These are phyloP conservation scores for Chiroxiphia lanceolata DNA, from an alignment of 2,797 vertebrate species.

Conservation along the genomic window DNA sequence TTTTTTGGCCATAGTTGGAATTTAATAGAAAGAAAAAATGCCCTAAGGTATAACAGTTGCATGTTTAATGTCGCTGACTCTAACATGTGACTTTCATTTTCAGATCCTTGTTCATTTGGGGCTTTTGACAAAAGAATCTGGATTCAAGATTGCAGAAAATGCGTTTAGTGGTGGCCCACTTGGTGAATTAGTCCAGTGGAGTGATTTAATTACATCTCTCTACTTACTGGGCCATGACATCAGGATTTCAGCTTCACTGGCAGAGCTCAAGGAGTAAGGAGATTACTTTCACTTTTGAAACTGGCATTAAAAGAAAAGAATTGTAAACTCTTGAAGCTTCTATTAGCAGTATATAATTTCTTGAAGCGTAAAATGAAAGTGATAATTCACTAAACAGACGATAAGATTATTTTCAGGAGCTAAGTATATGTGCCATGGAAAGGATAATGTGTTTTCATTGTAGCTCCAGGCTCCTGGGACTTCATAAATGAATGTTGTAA, in stretches of 20 bases:
- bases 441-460: conserved; percentile 76
- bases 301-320: conserved; percentile 59
- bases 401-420: conserved; percentile 78
- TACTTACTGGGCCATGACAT: conserved; percentile 98
- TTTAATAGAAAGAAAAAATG: background rate
- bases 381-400: conserved; percentile 76
- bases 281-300: conserved; percentile 78
- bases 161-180: conserved; percentile 97
- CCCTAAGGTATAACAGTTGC: background rate
- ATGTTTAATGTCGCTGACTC: background rate
- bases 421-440: conserved; percentile 72
- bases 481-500: conserved; percentile 70
- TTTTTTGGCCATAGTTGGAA: background rate
- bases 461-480: conserved; percentile 69
- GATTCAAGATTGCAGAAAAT: conserved; percentile 98
- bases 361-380: conserved; percentile 70
- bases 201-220: conserved; percentile 97
- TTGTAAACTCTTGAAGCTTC: conserved; percentile 69
- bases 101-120: conserved; percentile 96
- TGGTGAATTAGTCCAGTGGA: conserved; percentile 98
- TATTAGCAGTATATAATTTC: conserved; percentile 73
- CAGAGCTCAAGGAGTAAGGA: conserved; percentile 98
- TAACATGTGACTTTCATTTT: background rate
- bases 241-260: conserved; percentile 96
- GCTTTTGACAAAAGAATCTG: conserved; percentile 97